Evolutionary conservation across 2,888 invertebrate genomes (phyloP), one percentile per base, ranked within the genome.

Genomic region (Scrobipalpa atriplicella): DNA sequence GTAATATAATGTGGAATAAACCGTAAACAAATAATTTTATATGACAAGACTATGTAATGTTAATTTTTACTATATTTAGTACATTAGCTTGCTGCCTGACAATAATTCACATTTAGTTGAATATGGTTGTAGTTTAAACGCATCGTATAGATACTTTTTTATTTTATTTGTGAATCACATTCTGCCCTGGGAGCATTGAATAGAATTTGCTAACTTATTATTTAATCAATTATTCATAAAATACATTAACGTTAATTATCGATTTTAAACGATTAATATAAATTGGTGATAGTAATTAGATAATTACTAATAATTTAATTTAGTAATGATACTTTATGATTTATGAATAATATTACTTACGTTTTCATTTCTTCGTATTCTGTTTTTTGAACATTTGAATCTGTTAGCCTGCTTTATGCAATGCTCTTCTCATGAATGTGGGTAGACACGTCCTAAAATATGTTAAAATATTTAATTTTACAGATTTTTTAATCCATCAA

Each of bases 61-160:
- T 82, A 80, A 78, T 81, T 79, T 80, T 77, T 52, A 76, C 74
- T 80, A 70, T 75, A 47, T 70, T 70, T 69, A 82, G 80, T 81
- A 75, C 72, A 77, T 79, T 82, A 81, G 82, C 80, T 81, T 84
- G 87, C 87, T 89, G 89, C 82, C 81, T 81, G 90, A 89, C 87
- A 89, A 88, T 87, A 87, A 86, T 80, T 79, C 81, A 78, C 75
- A 69, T 82, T 86, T 82, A 83, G 77, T 84, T 83, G 72, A 77
- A 75, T 78, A 81, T 70, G 81, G 80, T 81, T 86, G 78, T 84
- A 75, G 74, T 70, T 58, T 70, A 66, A 62, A 67, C 66, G 69
- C 70, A 70, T 68, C 71, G 66, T 29, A 5, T 29, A 29, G 29
- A 29, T 70, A 67, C 69, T 70, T 66, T 79, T 77, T 74, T 73